Conservation (phyloP, 2,888 invertebrate species). For the Melinopterus prodromus region DNA sequence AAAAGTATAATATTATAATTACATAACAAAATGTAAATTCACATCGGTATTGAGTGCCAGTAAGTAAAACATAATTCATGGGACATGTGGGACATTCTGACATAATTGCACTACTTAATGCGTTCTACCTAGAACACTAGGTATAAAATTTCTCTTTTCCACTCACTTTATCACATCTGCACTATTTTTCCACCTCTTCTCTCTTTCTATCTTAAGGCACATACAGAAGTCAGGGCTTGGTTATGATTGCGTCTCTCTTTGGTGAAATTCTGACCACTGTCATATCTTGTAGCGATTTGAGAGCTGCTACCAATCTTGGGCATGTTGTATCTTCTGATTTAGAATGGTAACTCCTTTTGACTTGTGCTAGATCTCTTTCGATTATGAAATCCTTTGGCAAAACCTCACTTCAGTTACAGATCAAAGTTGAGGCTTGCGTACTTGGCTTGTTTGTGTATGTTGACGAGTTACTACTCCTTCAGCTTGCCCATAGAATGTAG, state of each 20-base stretch:
- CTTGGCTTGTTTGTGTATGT: slow-evolving; percentile 54
- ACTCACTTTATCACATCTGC: slow-evolving; percentile 11
- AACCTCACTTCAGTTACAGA: slow-evolving; percentile 5
- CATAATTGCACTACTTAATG: slow-evolving; percentile 6
- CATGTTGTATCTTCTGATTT: background rate
- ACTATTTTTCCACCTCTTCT: slow-evolving; percentile 18
- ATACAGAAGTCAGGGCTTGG: slow-evolving; percentile 13
- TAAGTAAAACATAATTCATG: background rate
- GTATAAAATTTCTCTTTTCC: slow-evolving; percentile 10
- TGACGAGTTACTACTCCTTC: slow-evolving; percentile 38
- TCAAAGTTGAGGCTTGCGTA: slow-evolving; percentile 50
- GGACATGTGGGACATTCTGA: slow-evolving; percentile 9
- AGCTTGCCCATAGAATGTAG: slow-evolving; percentile 61
- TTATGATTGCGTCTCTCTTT: slow-evolving; percentile 13
- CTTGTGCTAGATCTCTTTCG: background rate
- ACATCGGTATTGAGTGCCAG: background rate
- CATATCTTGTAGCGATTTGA: background rate
- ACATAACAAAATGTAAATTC: background rate
- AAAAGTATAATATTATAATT: background rate
- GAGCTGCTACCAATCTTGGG: background rate
- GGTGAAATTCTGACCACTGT: background rate
- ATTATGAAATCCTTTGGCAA: background rate
- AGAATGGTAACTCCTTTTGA: background rate
- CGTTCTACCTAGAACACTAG: slow-evolving; percentile 9
- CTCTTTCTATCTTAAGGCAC: slow-evolving; percentile 5